Percentiles rank a stretch among this genome's conserved stretches.
These are phyloP conservation scores for Papilio polyxenes DNA, from an alignment of 1,140 invertebrate species.

Conservation along the genomic window DNA sequence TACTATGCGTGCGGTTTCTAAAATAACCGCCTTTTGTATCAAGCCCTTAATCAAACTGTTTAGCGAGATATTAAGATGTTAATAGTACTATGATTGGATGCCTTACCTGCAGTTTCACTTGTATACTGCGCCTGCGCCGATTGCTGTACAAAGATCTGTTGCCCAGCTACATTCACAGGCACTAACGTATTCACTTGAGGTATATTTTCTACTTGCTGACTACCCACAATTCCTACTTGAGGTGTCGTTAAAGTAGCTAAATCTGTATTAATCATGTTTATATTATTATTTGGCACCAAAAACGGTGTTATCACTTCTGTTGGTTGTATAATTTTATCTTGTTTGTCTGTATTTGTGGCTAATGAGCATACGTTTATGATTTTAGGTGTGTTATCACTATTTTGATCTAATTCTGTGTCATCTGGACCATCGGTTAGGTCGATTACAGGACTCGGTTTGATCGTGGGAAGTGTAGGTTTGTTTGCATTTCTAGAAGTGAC, in stretches of 20 bases:
- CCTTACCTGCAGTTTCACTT: not conserved
- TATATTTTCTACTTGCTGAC: too few species aligned
- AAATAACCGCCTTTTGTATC: too few species aligned
- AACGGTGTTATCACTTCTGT: not conserved
- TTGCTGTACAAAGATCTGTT: not conserved
- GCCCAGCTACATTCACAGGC: not conserved
- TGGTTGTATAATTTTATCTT: not conserved
- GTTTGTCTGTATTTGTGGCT: not conserved
- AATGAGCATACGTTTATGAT: slow-evolving; percentile 7
- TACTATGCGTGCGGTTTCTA: too few species aligned
- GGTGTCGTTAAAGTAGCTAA: not conserved
- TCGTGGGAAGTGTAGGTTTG: not conserved
- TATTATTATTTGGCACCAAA: too few species aligned
- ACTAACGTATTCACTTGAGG: not conserved
- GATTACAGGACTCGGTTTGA: not conserved
- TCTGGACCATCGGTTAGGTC: not conserved
- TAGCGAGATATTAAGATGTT: too few species aligned
- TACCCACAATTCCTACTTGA: not conserved
- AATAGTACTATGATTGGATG: too few species aligned
- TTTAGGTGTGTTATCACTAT: not conserved
- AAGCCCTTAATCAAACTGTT: too few species aligned
- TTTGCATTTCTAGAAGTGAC: not conserved
- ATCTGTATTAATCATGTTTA: not conserved
- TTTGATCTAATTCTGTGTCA: not conserved
- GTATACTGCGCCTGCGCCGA: not conserved